phyloP scores from a whole-genome alignment of 2,888 invertebrate species.

The Cephus spinipes region DNA sequence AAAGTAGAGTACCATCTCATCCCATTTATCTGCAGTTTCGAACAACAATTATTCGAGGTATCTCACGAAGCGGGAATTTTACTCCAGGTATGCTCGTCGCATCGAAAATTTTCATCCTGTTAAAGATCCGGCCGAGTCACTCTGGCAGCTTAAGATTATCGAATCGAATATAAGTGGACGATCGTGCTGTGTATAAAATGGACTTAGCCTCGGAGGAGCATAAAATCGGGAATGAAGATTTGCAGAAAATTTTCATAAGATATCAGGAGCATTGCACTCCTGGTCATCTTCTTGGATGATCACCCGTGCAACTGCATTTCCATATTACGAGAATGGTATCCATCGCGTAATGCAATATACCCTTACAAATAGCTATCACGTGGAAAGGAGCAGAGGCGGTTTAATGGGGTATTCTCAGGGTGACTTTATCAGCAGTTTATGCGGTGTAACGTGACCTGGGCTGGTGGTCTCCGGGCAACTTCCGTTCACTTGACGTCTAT shows the following conservation, averaged over 20 bases:
- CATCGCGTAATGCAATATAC: background rate
- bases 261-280: background rate
- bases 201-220: background rate
- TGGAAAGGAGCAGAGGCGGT: background rate
- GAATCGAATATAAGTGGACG: background rate
- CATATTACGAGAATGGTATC: background rate
- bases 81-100: background rate
- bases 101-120: background rate
- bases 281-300: background rate
- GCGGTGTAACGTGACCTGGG: slow-evolving; percentile 28
- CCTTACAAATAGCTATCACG: background rate
- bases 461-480: slow-evolving; percentile 9
- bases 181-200: background rate
- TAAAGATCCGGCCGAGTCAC: background rate
- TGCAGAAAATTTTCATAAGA: background rate
- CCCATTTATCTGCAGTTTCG: background rate
- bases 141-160: background rate
- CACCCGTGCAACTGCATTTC: background rate
- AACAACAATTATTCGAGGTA: background rate
- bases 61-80: background rate
- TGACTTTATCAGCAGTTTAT: slow-evolving; percentile 47
- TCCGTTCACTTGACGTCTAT: slow-evolving; percentile 16
- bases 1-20: background rate
- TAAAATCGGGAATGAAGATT: background rate
- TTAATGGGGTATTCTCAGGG: slow-evolving; percentile 13